These are phyloP conservation scores for Caenorhabditis briggsae DNA, from an alignment of 1,140 invertebrate genomes.

Conservation along the genomic window DNA sequence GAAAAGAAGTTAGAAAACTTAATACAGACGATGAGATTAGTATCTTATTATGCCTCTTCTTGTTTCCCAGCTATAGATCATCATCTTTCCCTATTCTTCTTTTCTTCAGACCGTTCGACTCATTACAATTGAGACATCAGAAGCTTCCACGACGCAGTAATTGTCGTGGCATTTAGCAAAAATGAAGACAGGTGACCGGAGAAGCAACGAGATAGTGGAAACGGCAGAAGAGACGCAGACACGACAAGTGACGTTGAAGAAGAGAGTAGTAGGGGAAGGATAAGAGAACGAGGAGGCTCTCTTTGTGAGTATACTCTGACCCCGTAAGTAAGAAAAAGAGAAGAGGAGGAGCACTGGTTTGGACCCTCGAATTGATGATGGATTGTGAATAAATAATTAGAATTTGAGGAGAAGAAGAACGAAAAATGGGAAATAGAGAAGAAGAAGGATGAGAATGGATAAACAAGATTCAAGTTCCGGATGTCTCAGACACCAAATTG, in stretches of 20 bases:
- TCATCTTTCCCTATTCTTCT: not conserved
- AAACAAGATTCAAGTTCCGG: too few relatives aligned
- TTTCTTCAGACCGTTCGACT: constrained; percentile 19
- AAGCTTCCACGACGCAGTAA: constrained; percentile 10
- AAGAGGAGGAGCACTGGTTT: not conserved
- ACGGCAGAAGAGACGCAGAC: not conserved
- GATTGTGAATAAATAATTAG: not conserved
- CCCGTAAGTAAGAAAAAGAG: constrained; percentile 19
- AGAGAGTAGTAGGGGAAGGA: not conserved
- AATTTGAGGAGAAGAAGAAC: not conserved
- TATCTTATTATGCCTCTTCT: not conserved
- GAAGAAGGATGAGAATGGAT: too few relatives aligned
- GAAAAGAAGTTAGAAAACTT: not conserved
- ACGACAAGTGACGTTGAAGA: constrained; percentile 42
- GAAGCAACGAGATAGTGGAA: not conserved
- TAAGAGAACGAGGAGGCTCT: not conserved
- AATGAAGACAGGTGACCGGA: constrained; percentile 35
- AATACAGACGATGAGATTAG: not conserved
- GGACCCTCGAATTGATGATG: not conserved
- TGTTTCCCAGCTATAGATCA: constrained; percentile 11
- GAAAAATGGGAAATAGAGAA: too few relatives aligned
- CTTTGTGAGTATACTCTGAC: constrained; percentile 6
- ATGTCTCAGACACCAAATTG: too few relatives aligned
- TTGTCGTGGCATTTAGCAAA: constrained; percentile 5
- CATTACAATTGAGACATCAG: not conserved